Base-by-base conservation (phyloP, 2,797 vertebrate species). In the Tragopan temminckii region DNA sequence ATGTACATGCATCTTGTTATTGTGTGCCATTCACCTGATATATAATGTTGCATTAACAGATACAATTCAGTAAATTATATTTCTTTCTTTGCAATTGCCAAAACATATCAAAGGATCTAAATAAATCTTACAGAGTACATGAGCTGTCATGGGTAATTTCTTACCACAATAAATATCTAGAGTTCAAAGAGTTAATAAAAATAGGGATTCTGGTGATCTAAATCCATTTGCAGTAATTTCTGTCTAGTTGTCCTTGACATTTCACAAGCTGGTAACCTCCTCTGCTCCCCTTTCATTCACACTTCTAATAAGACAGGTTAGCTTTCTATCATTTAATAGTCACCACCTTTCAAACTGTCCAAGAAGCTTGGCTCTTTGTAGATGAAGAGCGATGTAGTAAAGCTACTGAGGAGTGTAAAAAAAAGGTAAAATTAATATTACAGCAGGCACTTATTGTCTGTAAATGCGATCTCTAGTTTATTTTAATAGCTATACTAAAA, bases 401-500 rank as follows among this genome's bases (percentile, higher is more conserved):
- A 95, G 48, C 79, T 87, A 95, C 55, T 18, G 48, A 89, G 43
- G 48, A 48, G 19, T 93, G 62, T 40, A 72, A 68, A 90, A 95
- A 95, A 92, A 92, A 75, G 50, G 75, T 31, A 87, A 96, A 96
- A 96, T 84, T n/a, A 95, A 93, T 94, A 97, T 93, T 85, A 45
- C 81, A 97, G 91, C 43, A 97, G 95, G 93, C 95, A 91, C 94
- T 97, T 95, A 92, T 93, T 91, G 87, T 95, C 96, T 95, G 94
- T 95, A 96, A 97, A 97, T 96, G 76, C 89, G 92, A 97, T 97
- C 92, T 95, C 91, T 95, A 94, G 87, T 96, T 97, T 96, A 95
- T 96, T 97, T 97, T 97, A 97, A 96, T 93, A 95, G 96, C 94
- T 95, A 66, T 66, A 89, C 82, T 95, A 97, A 98, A 97, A 96